Evolutionary conservation across 2,888 invertebrate genomes (phyloP).

Genomic region (Caenorhabditis zanzibari): DNA sequence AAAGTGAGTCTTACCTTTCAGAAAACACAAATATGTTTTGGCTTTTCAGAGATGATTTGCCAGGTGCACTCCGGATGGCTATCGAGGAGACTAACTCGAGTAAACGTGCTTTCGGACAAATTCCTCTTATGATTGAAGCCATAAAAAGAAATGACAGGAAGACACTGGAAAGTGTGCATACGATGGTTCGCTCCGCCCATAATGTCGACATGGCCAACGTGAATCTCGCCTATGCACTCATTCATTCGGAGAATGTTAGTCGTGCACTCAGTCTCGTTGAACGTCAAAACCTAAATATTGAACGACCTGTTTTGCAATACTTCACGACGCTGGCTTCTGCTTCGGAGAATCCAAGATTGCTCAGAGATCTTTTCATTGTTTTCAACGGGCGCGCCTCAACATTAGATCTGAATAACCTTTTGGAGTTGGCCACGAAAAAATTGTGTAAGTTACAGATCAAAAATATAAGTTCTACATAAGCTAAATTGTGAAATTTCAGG

Average conservation of each 20-base stretch:
- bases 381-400: constrained; percentile 65
- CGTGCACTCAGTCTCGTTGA: constrained; percentile 49
- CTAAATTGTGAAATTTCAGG: constrained; percentile 38
- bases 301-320: constrained; percentile 46
- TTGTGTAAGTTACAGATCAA: constrained; percentile 58
- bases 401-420: constrained; percentile 53
- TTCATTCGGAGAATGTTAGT: constrained; percentile 39
- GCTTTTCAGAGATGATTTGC: constrained; percentile 47
- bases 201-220: constrained; percentile 50
- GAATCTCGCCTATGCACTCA: constrained; percentile 63
- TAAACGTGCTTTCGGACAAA: constrained; percentile 63
- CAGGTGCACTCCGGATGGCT: constrained; percentile 59
- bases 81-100: constrained; percentile 50
- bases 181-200: constrained; percentile 59
- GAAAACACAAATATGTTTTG: background rate
- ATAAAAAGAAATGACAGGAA: constrained; percentile 46
- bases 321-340: constrained; percentile 57
- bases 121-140: constrained; percentile 64
- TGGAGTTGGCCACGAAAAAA: constrained; percentile 50
- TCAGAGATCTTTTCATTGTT: constrained; percentile 61
- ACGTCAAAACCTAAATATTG: constrained; percentile 55
- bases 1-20: constrained; percentile 16
- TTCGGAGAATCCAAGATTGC: constrained; percentile 17
- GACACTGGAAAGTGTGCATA: constrained; percentile 53
- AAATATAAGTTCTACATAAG: too few relatives aligned